phyloP scores from a whole-genome alignment of 2,113 vertebrate species.

The Redunca redunca region DNA sequence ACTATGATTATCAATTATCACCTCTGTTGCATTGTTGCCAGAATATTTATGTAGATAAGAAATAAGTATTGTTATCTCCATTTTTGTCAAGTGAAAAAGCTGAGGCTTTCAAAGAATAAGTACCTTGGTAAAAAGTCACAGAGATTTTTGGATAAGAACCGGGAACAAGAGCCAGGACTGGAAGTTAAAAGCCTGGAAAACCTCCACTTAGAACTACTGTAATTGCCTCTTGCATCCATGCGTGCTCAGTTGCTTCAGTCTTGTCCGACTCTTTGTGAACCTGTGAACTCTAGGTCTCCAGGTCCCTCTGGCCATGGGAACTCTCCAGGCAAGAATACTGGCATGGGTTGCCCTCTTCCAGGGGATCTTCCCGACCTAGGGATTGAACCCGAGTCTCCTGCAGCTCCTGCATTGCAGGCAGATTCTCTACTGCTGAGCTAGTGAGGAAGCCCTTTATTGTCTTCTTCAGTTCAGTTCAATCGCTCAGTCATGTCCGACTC shows the following conservation, averaged over 20 bases:
- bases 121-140: not conserved
- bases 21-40: not conserved
- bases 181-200: not conserved
- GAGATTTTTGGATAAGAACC: not conserved
- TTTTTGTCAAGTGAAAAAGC: not conserved
- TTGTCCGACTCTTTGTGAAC: not conserved
- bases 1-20: not conserved
- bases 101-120: not conserved
- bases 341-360: not conserved
- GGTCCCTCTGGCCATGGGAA: not conserved
- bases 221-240: accelerated
- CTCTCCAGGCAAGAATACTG: not conserved
- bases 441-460: not conserved
- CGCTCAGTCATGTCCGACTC: accelerated
- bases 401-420: not conserved
- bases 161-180: not conserved
- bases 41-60: not conserved
- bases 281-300: not conserved
- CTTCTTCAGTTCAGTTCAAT: not conserved
- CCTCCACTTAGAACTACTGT: not conserved
- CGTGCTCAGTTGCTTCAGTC: not conserved
- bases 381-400: not conserved
- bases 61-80: not conserved
- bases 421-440: not conserved
- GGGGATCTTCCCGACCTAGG: not conserved